A percentile compares a stretch with the other conserved stretches of the same genome.
Conservation (phyloP, 2,888 invertebrate species). For the Eupithecia tripunctaria region DNA sequence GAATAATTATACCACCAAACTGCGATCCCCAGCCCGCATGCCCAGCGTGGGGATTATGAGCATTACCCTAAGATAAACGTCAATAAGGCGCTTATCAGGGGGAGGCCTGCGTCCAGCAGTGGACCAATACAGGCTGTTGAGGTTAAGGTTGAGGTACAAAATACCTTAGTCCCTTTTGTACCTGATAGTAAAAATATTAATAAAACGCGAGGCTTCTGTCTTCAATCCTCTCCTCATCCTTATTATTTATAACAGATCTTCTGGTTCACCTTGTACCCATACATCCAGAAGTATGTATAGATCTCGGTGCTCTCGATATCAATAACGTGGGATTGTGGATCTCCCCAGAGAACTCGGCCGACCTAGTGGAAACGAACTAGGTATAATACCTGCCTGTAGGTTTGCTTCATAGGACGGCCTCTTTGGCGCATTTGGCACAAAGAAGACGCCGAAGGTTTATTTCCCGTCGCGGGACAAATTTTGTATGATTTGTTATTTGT, state of each 20-base stretch:
- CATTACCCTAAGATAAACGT: no score
- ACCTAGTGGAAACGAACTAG: neutral
- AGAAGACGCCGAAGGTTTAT: neutral
- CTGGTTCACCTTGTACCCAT: neutral
- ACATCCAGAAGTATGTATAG: neutral
- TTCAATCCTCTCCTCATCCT: neutral
- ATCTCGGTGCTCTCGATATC: conserved; percentile 1
- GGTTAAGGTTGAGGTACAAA: no score
- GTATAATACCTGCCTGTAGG: neutral
- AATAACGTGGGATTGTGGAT: conserved; percentile 8
- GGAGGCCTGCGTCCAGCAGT: no score
- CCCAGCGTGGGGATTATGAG: no score
- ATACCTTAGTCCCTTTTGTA: neutral
- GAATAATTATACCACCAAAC: no score
- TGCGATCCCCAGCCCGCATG: no score
- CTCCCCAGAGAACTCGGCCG: neutral
- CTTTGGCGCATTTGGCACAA: neutral
- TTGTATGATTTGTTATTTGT: neutral
- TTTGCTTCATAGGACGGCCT: neutral
- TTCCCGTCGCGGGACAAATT: neutral
- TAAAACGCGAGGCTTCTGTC: neutral
- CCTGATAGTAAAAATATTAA: neutral
- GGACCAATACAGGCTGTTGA: no score
- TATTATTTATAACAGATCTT: neutral
- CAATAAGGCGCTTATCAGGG: no score